These are phyloP conservation scores for Phodopus roborovskii DNA, from an alignment of 2,113 vertebrate genomes.

Conservation along the genomic window DNA sequence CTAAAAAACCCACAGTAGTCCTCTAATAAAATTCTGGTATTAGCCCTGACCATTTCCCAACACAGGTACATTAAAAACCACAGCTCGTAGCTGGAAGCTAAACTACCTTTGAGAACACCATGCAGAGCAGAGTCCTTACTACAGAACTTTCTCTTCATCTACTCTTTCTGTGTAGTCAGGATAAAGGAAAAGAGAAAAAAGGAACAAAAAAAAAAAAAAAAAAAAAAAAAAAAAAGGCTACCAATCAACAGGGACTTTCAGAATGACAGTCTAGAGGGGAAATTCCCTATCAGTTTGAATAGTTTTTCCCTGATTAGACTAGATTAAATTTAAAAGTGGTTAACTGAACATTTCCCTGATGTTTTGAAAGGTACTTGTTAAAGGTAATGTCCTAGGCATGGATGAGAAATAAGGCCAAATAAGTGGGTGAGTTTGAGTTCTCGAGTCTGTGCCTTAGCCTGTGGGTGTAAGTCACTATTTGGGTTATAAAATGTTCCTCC, in stretches of 20 bases:
- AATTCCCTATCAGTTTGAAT: background rate
- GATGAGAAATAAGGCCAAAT: background rate
- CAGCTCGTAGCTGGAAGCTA: background rate
- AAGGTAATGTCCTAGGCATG: background rate
- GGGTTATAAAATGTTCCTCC: background rate
- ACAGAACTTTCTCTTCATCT: background rate
- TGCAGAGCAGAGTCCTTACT: no score
- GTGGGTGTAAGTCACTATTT: background rate
- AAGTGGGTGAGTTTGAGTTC: no score
- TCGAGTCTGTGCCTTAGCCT: background rate
- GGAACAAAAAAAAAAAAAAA: background rate
- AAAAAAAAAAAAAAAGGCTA: background rate
- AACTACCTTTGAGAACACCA: background rate
- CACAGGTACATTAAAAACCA: conserved; percentile 78
- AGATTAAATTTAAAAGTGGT: background rate
- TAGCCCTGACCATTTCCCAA: conserved; percentile 75
- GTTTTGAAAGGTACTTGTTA: background rate
- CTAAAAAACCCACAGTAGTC: conserved; percentile 65
- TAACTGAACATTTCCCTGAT: background rate
- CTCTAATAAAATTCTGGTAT: conserved; percentile 73
- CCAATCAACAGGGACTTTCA: background rate
- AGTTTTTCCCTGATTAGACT: background rate
- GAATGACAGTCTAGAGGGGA: background rate
- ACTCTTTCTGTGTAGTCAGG: background rate
- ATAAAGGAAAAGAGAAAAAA: background rate